A percentile compares a stretch with the other conserved stretches of the same genome.
Conservation (phyloP, 2,888 invertebrate species). For the Ryuthela nishihirai region DNA sequence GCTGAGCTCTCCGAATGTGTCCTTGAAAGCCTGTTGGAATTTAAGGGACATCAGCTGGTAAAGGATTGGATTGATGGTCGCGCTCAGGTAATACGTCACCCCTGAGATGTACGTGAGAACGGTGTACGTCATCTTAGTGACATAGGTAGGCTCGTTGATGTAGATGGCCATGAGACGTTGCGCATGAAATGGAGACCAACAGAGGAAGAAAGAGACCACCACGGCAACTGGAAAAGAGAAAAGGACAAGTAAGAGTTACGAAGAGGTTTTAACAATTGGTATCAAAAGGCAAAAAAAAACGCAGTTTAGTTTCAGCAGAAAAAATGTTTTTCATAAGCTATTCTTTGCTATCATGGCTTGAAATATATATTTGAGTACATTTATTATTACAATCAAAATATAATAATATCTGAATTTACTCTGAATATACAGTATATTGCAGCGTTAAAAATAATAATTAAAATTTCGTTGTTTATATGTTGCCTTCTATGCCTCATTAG, state of each 20-base stretch:
- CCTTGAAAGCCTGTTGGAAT: conserved; percentile 89
- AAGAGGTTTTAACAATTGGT: background rate
- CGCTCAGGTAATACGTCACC: conserved; percentile 83
- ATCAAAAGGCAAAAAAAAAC: background rate
- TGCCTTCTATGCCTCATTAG: too few species aligned
- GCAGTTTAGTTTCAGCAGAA: background rate
- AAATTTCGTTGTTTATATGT: too few species aligned
- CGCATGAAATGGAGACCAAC: conserved; percentile 89
- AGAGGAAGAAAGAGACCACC: conserved; percentile 78
- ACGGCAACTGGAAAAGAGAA: conserved; percentile 52
- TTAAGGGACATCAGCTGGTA: conserved; percentile 86
- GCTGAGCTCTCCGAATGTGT: conserved; percentile 46
- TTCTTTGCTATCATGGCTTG: too few species aligned
- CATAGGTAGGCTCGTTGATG: conserved; percentile 48
- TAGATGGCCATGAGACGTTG: conserved; percentile 58
- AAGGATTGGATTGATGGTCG: conserved; percentile 86
- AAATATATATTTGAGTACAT: too few species aligned
- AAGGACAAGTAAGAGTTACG: background rate
- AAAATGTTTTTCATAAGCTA: too few species aligned
- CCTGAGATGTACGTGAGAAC: conserved; percentile 78
- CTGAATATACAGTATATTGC: too few species aligned
- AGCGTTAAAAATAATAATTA: too few species aligned
- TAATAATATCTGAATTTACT: too few species aligned
- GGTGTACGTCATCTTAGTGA: conserved; percentile 57
- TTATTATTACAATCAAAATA: too few species aligned